phyloP scores from a whole-genome alignment of 2,113 vertebrate genomes.

The Cardinalis cardinalis region DNA sequence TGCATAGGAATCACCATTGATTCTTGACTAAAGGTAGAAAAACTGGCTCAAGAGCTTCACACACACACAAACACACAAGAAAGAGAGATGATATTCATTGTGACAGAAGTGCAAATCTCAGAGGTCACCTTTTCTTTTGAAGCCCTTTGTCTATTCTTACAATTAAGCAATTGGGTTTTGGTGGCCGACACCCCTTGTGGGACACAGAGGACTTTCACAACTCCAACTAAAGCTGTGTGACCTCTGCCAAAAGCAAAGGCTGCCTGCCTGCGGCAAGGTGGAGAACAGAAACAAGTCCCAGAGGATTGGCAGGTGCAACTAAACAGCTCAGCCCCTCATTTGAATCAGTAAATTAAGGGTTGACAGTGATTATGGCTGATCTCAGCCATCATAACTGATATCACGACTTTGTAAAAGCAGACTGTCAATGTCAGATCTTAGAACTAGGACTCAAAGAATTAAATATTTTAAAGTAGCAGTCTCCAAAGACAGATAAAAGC shows the following conservation, averaged over 20 bases:
- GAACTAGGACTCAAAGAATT: not conserved
- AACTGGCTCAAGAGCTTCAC: not conserved
- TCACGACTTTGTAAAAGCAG: not conserved
- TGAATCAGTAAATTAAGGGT: conserved; percentile 19
- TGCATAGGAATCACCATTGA: not conserved
- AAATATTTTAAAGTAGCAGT: not conserved
- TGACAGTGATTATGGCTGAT: conserved; percentile 6
- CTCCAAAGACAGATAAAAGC: conserved; percentile 1
- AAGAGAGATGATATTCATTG: not conserved
- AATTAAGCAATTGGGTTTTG: not conserved
- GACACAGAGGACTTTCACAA: not conserved
- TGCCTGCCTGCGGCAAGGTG: conserved; percentile 10
- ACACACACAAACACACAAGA: not conserved
- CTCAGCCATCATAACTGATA: not conserved
- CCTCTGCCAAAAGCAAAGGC: not conserved
- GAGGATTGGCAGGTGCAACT: conserved; percentile 14
- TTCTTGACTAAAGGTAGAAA: not conserved
- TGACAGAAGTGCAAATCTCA: not conserved
- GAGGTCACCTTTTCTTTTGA: not conserved
- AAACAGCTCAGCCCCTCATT: conserved; percentile 2
- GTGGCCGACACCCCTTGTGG: not conserved
- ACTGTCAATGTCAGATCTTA: conserved; percentile 7
- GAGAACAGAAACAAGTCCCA: not conserved
- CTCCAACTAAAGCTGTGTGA: not conserved
- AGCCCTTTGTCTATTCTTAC: not conserved